These are phyloP conservation scores for Sebastes matsubarae DNA, from an alignment of 2,797 vertebrate genomes.

Conservation along the genomic window DNA sequence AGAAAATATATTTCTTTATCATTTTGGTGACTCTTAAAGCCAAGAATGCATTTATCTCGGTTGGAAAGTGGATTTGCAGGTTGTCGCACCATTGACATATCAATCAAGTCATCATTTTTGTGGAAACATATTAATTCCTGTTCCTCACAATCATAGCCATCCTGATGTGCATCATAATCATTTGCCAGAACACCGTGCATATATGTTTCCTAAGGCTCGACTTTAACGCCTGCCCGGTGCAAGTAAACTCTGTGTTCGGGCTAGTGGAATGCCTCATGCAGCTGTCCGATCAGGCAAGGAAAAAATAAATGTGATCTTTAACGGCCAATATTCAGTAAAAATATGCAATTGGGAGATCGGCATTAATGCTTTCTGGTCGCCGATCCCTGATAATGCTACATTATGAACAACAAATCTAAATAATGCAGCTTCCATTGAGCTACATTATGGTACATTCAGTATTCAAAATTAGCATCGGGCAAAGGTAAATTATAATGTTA, in stretches of 20 bases:
- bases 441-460: too few species aligned
- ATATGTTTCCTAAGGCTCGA: not conserved
- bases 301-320: too few species aligned
- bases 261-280: too few species aligned
- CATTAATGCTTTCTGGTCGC: too few species aligned
- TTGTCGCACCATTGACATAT: not conserved
- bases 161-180: not conserved
- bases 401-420: too few species aligned
- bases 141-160: not conserved
- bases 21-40: not conserved
- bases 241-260: too few species aligned
- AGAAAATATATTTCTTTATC: not conserved
- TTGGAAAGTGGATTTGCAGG: not conserved
- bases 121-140: not conserved
- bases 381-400: too few species aligned
- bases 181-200: conserved; percentile 7
- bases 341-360: too few species aligned
- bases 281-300: too few species aligned
- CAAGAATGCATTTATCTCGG: not conserved
- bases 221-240: too few species aligned
- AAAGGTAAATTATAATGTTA: not conserved
- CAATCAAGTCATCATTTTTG: not conserved
- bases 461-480: not conserved
- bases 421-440: too few species aligned
- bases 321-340: too few species aligned